phyloP scores from a whole-genome alignment of 2,113 vertebrate species.

The Alouatta palliata region DNA sequence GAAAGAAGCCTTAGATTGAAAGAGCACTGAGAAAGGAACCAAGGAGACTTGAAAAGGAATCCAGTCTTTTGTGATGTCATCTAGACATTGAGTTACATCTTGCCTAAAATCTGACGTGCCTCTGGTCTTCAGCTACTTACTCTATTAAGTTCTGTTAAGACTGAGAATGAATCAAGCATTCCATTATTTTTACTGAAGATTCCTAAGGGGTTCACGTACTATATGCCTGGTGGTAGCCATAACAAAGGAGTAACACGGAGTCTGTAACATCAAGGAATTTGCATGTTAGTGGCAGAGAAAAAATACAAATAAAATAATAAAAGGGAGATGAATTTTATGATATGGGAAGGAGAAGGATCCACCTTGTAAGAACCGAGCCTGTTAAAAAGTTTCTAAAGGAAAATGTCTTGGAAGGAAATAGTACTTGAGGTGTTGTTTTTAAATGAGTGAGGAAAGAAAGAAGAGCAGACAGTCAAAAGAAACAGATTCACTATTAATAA shows the following conservation, averaged over 20 bases:
- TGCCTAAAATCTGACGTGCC: background rate
- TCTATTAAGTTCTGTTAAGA: background rate
- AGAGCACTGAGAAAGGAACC: background rate
- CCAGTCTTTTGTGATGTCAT: background rate
- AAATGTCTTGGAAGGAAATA: background rate
- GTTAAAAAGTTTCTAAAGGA: background rate
- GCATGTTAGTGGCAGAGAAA: background rate
- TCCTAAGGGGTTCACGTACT: background rate
- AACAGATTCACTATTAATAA: background rate
- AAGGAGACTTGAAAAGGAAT: background rate
- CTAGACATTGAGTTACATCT: background rate
- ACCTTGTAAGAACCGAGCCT: background rate
- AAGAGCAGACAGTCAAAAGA: background rate
- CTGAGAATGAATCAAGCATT: background rate
- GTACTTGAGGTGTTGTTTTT: background rate
- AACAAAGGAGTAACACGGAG: background rate
- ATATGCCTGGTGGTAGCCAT: background rate
- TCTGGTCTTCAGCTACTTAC: background rate
- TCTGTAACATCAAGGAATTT: background rate
- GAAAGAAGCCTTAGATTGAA: background rate
- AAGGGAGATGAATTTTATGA: background rate
- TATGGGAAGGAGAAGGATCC: background rate
- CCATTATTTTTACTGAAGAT: background rate
- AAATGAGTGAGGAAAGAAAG: background rate
- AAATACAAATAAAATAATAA: background rate